Evolutionary conservation across 2,113 vertebrate species (phyloP), one percentile per base, ranked within the genome.

Genomic region (Myxocyprinus asiaticus): DNA sequence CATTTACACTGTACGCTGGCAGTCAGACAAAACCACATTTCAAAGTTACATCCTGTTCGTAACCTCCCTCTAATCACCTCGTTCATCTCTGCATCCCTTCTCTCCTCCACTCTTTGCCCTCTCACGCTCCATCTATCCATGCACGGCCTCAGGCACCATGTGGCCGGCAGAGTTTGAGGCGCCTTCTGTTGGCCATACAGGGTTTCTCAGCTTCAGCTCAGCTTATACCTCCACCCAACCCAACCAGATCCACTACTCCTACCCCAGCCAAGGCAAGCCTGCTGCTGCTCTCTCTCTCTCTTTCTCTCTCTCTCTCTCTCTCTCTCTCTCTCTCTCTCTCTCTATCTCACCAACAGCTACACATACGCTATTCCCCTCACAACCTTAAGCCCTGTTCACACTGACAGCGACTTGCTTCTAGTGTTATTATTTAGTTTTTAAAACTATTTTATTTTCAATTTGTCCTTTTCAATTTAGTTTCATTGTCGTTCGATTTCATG

Each of bases 131-230:
- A 76, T 79, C 66, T 78, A 58, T 83, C 67, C 73, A 59, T 62
- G 62, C 66, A 63, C 44, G 58, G 53, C 81, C 45, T 84, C 86
- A 99, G 98, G 97, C 95, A 94, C 96, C 93, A 94, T 98, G 95
- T 99, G 98, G 98, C 98, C 97, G 91, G 98, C 96, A 89, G 97
- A 98, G 94, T 95, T 94, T 91, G 96, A 97, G 92, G 92, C 94
- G 82, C 91, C 96, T 95, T 94, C 95, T 95, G 92, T 94, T 94
- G 96, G 95, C 93, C 95, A 96, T 94, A 94, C 95, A 92, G 95
- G 95, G 93, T 96, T 96, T 94, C 94, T 98, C 94, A 96, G 95
- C 95, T 98, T 96, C 95, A 96, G 96, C 92, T 91, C 95, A 91
- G 93, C 95, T 91, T 95, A 97, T 93, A 95, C 96, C 92, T 96